A percentile compares a stretch with the other conserved stretches of the same genome.
These are phyloP conservation scores for Hapalemur alaotrensis DNA, from an alignment of 2,797 vertebrate genomes.

Conservation along the genomic window DNA sequence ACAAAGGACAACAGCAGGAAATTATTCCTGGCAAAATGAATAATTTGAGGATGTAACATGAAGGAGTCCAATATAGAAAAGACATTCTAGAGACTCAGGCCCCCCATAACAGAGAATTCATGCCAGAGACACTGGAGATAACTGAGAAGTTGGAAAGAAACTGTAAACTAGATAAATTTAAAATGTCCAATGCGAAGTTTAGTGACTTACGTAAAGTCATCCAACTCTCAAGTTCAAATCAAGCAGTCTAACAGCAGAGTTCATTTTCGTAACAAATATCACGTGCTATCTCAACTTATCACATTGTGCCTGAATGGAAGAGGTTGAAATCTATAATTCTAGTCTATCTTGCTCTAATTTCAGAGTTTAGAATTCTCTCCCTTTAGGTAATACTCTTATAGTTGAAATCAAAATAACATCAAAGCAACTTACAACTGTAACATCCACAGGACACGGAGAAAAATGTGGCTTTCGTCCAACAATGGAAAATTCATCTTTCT, in stretches of 20 bases:
- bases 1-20: not conserved
- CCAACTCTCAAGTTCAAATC: not conserved
- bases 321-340: not conserved
- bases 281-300: not conserved
- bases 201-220: not conserved
- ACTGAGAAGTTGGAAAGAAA: not conserved
- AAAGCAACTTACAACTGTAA: not conserved
- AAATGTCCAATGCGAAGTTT: not conserved
- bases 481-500: slow-evolving; percentile 8
- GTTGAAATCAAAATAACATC: not conserved
- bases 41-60: not conserved
- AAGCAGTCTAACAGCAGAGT: not conserved
- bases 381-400: not conserved
- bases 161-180: not conserved
- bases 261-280: not conserved
- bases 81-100: not conserved
- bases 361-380: not conserved
- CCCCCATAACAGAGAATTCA: not conserved
- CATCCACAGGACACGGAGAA: not conserved
- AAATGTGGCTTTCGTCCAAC: not conserved
- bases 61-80: not conserved
- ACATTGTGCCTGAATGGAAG: too few relatives aligned
- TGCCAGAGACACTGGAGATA: not conserved
- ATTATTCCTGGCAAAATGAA: not conserved
- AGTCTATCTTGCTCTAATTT: not conserved